Evolutionary conservation across 2,888 invertebrate species (phyloP).

Genomic region (Cerastis rubricosa): DNA sequence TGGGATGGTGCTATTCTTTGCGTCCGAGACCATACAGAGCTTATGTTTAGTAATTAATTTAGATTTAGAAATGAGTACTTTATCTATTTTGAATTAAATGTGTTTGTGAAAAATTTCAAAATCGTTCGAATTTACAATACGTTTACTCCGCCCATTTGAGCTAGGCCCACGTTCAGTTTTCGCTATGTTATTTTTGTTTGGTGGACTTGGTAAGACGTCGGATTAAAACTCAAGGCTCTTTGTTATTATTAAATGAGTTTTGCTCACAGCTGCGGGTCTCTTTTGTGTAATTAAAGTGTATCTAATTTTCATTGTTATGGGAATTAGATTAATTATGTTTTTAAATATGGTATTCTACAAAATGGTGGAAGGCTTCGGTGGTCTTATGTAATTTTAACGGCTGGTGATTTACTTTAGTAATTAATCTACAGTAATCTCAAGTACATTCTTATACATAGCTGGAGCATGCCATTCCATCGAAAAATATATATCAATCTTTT

Average conservation of each 20-base stretch:
- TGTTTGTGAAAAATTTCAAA: no score
- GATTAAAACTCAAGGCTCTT: slow-evolving; percentile 30
- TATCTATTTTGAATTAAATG: no score
- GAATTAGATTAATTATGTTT: background rate
- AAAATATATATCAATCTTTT: no score
- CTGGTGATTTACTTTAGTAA: no score
- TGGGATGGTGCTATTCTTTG: no score
- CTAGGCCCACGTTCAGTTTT: slow-evolving; percentile 4
- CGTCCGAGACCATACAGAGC: no score
- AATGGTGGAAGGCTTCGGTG: background rate
- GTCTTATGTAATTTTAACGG: background rate
- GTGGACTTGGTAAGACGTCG: slow-evolving; percentile 1
- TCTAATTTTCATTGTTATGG: slow-evolving; percentile 3
- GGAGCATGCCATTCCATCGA: no score
- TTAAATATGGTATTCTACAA: background rate
- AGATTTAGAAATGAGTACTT: no score
- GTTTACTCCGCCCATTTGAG: background rate
- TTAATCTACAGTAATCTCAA: no score
- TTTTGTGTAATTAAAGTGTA: slow-evolving; percentile 2
- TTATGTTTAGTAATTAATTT: no score
- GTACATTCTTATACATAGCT: no score
- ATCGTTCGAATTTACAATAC: background rate
- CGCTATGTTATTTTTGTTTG: slow-evolving; percentile 24
- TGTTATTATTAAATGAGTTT: slow-evolving; percentile 33
- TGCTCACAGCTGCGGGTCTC: background rate